phyloP scores from a whole-genome alignment of 1,140 invertebrate species.

The Luehdorfia chinensis region DNA sequence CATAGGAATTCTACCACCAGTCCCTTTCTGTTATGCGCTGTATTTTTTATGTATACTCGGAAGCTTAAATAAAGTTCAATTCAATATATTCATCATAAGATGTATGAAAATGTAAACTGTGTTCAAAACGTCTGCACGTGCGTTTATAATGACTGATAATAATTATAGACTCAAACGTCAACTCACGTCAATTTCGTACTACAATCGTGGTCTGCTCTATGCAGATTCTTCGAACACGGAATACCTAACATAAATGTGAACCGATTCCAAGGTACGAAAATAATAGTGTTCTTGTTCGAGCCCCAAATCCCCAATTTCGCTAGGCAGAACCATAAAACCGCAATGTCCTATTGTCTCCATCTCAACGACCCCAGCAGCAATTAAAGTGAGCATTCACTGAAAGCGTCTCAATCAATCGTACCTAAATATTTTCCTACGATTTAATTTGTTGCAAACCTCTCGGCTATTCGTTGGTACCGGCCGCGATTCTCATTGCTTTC shows the following conservation, averaged over 20 bases:
- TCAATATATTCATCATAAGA: no score
- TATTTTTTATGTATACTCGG: no score
- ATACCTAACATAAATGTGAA: neutral
- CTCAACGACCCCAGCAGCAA: neutral
- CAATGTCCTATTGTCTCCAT: neutral
- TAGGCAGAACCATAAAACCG: neutral
- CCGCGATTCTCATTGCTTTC: slow-evolving; percentile 53
- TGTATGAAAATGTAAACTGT: no score
- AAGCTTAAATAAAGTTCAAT: no score
- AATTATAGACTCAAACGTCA: no score
- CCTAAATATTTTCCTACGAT: slow-evolving; percentile 19
- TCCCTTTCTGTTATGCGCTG: no score
- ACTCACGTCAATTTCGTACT: no score
- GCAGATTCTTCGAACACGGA: no score
- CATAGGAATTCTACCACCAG: no score
- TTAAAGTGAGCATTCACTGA: neutral
- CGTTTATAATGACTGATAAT: no score
- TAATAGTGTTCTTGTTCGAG: neutral
- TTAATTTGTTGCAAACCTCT: slow-evolving; percentile 35
- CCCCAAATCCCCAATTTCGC: neutral
- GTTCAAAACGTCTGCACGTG: no score
- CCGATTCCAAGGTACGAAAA: slow-evolving; percentile 2
- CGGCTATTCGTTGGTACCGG: slow-evolving; percentile 40
- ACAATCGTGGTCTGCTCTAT: no score
- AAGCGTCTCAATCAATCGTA: slow-evolving; percentile 5